phyloP scores from a whole-genome alignment of 2,113 vertebrate species.

The Otolemur garnettii region DNA sequence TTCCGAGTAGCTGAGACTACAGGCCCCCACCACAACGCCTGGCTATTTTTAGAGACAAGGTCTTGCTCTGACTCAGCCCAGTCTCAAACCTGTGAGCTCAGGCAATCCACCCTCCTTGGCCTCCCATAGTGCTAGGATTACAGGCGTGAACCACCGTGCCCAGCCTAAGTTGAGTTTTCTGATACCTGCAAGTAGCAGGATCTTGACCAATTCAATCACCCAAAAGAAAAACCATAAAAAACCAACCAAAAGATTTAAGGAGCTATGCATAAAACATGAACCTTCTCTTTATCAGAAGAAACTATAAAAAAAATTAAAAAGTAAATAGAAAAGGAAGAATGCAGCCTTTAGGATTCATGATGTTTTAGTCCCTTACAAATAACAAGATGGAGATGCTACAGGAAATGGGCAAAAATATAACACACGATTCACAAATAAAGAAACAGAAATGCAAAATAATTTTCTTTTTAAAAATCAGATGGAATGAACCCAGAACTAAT shows the following conservation, averaged over 20 bases:
- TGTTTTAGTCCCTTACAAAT: background rate
- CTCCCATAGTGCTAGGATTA: too few relatives aligned
- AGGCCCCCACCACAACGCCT: too few relatives aligned
- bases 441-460: background rate
- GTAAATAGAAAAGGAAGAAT: background rate
- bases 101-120: too few relatives aligned
- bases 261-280: background rate
- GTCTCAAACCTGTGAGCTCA: too few relatives aligned
- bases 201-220: background rate
- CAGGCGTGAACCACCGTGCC: too few relatives aligned
- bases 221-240: conserved; percentile 35
- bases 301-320: conserved; percentile 19
- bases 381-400: background rate
- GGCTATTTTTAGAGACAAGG: too few relatives aligned
- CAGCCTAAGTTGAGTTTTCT: background rate
- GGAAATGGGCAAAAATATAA: background rate
- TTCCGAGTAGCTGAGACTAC: too few relatives aligned
- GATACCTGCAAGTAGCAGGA: background rate
- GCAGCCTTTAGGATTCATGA: background rate
- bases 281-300: background rate
- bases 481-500: background rate
- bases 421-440: background rate
- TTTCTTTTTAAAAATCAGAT: conserved; percentile 30
- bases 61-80: too few relatives aligned
- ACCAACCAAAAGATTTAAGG: background rate